Conservation (phyloP, 2,888 invertebrate genomes). For the Acrocyrtus sp. region DNA sequence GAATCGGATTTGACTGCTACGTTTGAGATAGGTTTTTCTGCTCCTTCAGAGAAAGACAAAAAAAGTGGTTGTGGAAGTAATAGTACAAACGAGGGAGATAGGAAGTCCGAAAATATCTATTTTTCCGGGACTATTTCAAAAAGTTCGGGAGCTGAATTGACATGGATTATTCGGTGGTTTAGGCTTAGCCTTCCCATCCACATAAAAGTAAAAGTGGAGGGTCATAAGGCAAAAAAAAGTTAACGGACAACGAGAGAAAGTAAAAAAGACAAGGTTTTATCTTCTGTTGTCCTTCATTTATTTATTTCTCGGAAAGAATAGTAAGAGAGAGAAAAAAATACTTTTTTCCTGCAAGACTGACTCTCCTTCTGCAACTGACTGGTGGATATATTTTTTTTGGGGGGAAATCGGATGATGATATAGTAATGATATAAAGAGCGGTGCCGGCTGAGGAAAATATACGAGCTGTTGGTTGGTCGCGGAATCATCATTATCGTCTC, state of each 20-base stretch:
- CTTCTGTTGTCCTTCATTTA: conserved; percentile 35
- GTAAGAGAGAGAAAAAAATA: too few species aligned
- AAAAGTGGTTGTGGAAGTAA: neutral
- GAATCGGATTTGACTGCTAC: conserved; percentile 24
- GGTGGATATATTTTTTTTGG: neutral
- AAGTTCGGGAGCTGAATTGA: conserved; percentile 20
- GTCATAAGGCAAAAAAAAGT: conserved; percentile 35
- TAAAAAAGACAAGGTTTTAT: conserved; percentile 11
- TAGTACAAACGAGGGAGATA: neutral
- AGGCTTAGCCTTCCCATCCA: neutral
- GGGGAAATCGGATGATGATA: conserved; percentile 2
- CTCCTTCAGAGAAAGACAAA: neutral
- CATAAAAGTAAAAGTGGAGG: conserved; percentile 1
- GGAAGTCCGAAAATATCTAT: neutral
- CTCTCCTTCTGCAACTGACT: conserved; percentile 15
- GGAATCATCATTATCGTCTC: too few species aligned
- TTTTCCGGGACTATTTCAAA: conserved; percentile 1
- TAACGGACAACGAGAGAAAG: conserved; percentile 6
- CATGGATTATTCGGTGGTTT: conserved; percentile 31
- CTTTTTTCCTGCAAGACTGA: too few species aligned
- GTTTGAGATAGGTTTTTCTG: neutral
- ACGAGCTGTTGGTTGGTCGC: too few species aligned
- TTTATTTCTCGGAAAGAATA: conserved; percentile 9
- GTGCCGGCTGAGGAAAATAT: too few species aligned
- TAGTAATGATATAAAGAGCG: neutral